These are phyloP conservation scores for Sorex maritimensis DNA, from an alignment of 2,797 vertebrate genomes.

Conservation along the genomic window DNA sequence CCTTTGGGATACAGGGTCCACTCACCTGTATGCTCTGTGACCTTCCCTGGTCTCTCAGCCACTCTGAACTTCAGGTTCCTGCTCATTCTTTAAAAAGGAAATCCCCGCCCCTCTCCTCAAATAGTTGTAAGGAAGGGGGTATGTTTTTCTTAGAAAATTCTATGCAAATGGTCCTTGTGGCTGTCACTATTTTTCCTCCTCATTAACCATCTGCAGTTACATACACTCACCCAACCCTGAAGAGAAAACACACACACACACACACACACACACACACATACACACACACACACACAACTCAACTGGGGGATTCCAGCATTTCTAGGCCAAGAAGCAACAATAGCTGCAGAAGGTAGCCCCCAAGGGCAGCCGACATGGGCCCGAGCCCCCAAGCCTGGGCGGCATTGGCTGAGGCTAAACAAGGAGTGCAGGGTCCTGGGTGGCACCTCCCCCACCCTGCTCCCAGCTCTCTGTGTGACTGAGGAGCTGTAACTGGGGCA, in stretches of 20 bases:
- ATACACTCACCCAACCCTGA: not conserved
- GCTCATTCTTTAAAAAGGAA: not conserved
- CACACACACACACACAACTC: not conserved
- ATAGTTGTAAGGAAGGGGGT: not conserved
- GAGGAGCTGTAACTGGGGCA: slow-evolving; percentile 13
- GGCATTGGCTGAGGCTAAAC: slow-evolving; percentile 7
- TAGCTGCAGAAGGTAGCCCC: not conserved
- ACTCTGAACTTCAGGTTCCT: not conserved
- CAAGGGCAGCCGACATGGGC: not conserved
- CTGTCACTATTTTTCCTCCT: slow-evolving; percentile 10
- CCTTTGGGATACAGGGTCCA: not conserved
- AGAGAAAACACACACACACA: too few species aligned
- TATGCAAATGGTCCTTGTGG: not conserved
- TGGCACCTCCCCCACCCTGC: too few species aligned
- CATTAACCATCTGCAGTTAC: slow-evolving; percentile 22
- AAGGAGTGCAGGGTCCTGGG: not conserved
- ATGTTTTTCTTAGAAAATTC: slow-evolving; percentile 45
- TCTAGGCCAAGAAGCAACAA: not conserved
- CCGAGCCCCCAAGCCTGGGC: not conserved
- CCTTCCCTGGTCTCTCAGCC: not conserved
- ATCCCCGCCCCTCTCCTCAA: not conserved
- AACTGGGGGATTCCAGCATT: not conserved
- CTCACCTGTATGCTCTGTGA: slow-evolving; percentile 21
- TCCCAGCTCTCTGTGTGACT: too few species aligned
- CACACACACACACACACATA: too few species aligned